A percentile compares a stretch with the other conserved stretches of the same genome.
phyloP scores from a whole-genome alignment of 2,113 vertebrate genomes.

The Limnothrissa miodon region DNA sequence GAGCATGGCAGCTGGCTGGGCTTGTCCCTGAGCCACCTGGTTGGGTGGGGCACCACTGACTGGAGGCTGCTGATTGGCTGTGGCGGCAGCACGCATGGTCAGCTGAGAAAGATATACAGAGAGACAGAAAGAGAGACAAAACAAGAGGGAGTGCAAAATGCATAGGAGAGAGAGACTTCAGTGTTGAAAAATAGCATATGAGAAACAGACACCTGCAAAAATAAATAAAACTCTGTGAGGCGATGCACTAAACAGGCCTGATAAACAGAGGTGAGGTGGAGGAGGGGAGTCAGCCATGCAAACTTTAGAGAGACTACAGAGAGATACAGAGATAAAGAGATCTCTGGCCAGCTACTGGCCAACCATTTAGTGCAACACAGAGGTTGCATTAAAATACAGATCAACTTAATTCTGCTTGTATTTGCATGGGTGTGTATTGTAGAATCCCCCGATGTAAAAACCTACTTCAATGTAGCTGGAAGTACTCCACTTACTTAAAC shows the following conservation, averaged over 20 bases:
- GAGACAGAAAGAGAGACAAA: constrained; percentile 8
- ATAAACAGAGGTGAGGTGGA: neutral
- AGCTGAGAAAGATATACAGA: constrained; percentile 58
- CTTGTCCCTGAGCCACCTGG: constrained; percentile 68
- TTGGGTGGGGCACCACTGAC: constrained; percentile 77
- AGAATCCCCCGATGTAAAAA: neutral
- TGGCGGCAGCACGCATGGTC: constrained; percentile 74
- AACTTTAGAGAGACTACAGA: neutral
- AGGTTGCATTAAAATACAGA: neutral
- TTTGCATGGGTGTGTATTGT: neutral
- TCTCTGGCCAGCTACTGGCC: neutral
- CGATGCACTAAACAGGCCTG: neutral
- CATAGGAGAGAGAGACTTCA: neutral
- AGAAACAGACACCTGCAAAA: neutral
- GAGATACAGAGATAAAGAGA: neutral
- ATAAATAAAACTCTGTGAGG: neutral
- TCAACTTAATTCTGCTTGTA: too few species aligned
- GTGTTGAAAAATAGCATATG: neutral
- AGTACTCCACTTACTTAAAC: too few species aligned
- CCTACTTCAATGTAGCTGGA: neutral
- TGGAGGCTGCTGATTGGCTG: constrained; percentile 70
- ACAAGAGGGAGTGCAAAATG: neutral
- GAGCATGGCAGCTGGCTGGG: constrained; percentile 77
- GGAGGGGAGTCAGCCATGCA: neutral
- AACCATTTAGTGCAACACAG: neutral